phyloP scores from a whole-genome alignment of 2,888 invertebrate genomes.

The Catocala fraxini region DNA sequence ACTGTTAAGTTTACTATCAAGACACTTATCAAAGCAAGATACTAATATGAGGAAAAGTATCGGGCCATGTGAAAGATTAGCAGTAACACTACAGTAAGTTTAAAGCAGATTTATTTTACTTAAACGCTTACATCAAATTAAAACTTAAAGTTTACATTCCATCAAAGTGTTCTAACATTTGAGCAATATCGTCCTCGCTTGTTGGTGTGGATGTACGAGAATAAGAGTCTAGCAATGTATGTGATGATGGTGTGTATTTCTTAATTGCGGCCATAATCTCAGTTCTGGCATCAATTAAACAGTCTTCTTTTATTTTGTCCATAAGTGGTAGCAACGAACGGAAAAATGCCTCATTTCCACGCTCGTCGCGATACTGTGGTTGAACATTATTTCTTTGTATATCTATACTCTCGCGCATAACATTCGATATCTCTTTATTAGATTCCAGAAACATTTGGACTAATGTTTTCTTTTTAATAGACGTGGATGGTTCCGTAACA shows the following conservation, averaged over 20 bases:
- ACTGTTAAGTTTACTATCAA: constrained; percentile 9
- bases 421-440: constrained; percentile 25
- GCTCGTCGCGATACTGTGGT: constrained; percentile 41
- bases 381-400: constrained; percentile 41
- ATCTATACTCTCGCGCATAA: constrained; percentile 41
- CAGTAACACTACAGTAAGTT: constrained; percentile 34
- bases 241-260: constrained; percentile 45
- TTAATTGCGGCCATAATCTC: constrained; percentile 45
- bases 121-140: constrained; percentile 26
- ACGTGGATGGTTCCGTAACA: constrained; percentile 43
- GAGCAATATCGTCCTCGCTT: constrained; percentile 33
- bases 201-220: constrained; percentile 41
- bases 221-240: constrained; percentile 40
- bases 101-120: constrained; percentile 34
- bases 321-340: constrained; percentile 40
- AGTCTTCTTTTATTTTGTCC: constrained; percentile 37
- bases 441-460: constrained; percentile 45
- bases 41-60: constrained; percentile 37
- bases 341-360: constrained; percentile 44
- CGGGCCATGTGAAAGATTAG: no score
- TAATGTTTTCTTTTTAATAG: constrained; percentile 41
- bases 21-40: constrained; percentile 35
- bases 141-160: constrained; percentile 24
- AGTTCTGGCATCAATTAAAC: constrained; percentile 38
- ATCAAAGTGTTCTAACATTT: constrained; percentile 30